A percentile compares a stretch with the other conserved stretches of the same genome.
These are phyloP conservation scores for Marasmarcha lunaedactyla DNA, from an alignment of 2,888 invertebrate genomes.

Conservation along the genomic window DNA sequence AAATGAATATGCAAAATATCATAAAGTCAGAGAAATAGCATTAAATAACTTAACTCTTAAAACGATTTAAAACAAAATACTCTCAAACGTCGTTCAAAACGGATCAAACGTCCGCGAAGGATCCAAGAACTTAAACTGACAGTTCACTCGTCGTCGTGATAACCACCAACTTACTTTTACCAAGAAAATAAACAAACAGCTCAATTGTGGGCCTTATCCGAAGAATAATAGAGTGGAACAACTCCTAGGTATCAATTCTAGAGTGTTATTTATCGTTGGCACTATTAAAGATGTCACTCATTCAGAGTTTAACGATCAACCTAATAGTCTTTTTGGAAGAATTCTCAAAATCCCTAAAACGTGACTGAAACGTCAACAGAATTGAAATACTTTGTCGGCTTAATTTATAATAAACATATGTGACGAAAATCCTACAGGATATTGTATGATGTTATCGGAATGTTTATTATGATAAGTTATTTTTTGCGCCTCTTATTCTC, in stretches of 20 bases:
- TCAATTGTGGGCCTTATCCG: no score
- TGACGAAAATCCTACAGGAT: no score
- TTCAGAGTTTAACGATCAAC: conserved; percentile 65
- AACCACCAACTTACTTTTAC: conserved; percentile 5
- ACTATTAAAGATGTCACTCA: conserved; percentile 59
- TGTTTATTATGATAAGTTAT: no score
- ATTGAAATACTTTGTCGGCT: conserved; percentile 54
- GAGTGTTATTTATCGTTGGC: no score
- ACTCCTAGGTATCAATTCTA: no score
- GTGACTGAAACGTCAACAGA: conserved; percentile 64
- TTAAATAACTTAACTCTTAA: no score
- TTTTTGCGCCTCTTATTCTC: no score
- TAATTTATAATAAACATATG: conserved; percentile 18
- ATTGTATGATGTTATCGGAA: conserved; percentile 3
- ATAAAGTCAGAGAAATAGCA: no score
- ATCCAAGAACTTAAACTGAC: conserved; percentile 52
- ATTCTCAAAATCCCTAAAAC: conserved; percentile 64
- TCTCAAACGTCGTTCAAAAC: conserved; percentile 37
- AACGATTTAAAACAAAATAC: no score
- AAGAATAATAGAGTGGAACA: no score
- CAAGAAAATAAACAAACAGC: not conserved
- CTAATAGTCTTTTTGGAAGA: conserved; percentile 63
- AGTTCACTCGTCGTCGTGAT: conserved; percentile 50
- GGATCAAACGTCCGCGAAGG: conserved; percentile 54
- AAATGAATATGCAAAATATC: no score